Evolutionary conservation across 2,888 invertebrate genomes (phyloP).

Genomic region (Caenorhabditis sp.): DNA sequence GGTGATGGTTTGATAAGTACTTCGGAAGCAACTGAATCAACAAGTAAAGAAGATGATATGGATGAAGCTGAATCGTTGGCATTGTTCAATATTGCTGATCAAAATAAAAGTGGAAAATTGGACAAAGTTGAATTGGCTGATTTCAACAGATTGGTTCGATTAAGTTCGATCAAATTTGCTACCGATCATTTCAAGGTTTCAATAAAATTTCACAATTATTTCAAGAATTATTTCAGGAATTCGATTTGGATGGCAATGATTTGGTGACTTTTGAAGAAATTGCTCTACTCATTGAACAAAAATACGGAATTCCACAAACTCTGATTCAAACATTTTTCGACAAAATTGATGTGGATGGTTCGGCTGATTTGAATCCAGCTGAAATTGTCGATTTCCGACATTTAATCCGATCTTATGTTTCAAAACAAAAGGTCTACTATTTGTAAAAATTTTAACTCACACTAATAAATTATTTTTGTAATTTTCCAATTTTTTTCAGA

Average conservation of each 20-base stretch:
- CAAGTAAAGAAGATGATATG: slow-evolving; percentile 66
- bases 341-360: slow-evolving; percentile 64
- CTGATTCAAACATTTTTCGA: slow-evolving; percentile 60
- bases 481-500: slow-evolving; percentile 10
- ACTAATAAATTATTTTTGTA: slow-evolving; percentile 3
- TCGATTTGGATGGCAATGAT: slow-evolving; percentile 63
- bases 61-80: slow-evolving; percentile 60
- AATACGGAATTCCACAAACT: slow-evolving; percentile 61
- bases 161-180: slow-evolving; percentile 68
- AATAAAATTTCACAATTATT: neutral
- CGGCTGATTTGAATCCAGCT: slow-evolving; percentile 62
- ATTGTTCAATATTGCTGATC: slow-evolving; percentile 68
- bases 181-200: slow-evolving; percentile 65
- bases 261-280: slow-evolving; percentile 64
- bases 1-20: slow-evolving; percentile 57
- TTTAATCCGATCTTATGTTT: slow-evolving; percentile 57
- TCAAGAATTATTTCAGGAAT: slow-evolving; percentile 50
- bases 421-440: slow-evolving; percentile 20
- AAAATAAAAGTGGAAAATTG: slow-evolving; percentile 63
- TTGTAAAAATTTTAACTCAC: slow-evolving; percentile 19
- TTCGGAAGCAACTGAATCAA: slow-evolving; percentile 62
- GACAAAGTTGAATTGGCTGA: slow-evolving; percentile 69
- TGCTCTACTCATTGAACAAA: slow-evolving; percentile 60
- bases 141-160: slow-evolving; percentile 65
- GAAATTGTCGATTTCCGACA: slow-evolving; percentile 70